Conservation (phyloP, 2,113 vertebrate species). For the Oncorhynchus nerka region DNA sequence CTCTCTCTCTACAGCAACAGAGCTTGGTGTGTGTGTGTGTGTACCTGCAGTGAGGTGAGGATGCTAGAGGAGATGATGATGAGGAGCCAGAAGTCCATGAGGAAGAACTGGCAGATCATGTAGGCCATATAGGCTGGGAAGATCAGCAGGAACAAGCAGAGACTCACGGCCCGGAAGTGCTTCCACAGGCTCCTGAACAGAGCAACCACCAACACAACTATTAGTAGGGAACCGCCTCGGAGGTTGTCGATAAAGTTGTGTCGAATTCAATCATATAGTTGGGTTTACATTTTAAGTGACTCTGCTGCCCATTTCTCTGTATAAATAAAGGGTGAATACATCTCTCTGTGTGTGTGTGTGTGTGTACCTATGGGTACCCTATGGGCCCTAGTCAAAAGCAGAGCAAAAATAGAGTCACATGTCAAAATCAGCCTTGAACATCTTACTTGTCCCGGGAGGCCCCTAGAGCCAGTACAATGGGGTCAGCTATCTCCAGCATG, state of each 20-base stretch:
- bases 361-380: no score
- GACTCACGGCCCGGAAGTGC: constrained; percentile 93
- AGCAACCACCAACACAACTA: not conserved
- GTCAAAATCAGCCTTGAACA: no score
- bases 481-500: constrained; percentile 99
- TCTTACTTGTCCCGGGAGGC: constrained; percentile 96
- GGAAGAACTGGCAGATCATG: constrained; percentile 99
- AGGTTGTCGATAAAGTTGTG: no score
- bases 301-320: no score
- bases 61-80: constrained; percentile 99
- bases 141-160: constrained; percentile 90
- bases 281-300: no score
- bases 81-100: constrained; percentile 98
- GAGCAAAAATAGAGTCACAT: no score
- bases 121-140: constrained; percentile 98
- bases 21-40: not conserved
- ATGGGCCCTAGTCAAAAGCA: no score
- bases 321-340: no score
- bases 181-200: constrained; percentile 93
- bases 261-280: no score
- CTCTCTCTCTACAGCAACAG: not conserved
- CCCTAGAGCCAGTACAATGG: constrained; percentile 93
- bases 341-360: no score
- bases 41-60: constrained; percentile 95
- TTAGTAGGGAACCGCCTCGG: no score